These are phyloP conservation scores for Sebastes diaconus DNA, from an alignment of 2,797 vertebrate genomes.

Conservation along the genomic window DNA sequence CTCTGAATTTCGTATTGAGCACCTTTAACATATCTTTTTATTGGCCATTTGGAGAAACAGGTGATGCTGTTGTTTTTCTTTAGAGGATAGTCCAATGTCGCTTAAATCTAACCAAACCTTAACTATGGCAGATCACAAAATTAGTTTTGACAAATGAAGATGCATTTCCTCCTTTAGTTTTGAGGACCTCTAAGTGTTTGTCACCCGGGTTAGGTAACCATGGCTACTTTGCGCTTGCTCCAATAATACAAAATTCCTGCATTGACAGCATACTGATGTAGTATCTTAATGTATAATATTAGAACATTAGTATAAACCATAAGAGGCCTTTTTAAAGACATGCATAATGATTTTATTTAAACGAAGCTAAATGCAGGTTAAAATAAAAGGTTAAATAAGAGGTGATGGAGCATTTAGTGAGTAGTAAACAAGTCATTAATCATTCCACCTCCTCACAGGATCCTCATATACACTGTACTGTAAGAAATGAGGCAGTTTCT, in stretches of 20 bases:
- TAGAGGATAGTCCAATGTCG: too few species aligned
- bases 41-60: too few species aligned
- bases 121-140: too few species aligned
- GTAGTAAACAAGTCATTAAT: conserved; percentile 71
- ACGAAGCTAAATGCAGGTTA: conserved; percentile 32
- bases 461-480: conserved; percentile 20
- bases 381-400: conserved; percentile 57
- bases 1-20: too few species aligned
- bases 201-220: too few species aligned
- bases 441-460: conserved; percentile 36
- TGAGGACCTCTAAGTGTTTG: too few species aligned
- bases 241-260: neutral
- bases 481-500: conserved; percentile 3
- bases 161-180: too few species aligned
- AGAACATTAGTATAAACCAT: neutral
- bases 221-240: neutral
- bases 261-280: neutral
- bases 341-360: conserved; percentile 33
- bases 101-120: too few species aligned
- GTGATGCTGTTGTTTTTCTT: too few species aligned
- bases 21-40: too few species aligned
- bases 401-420: conserved; percentile 52
- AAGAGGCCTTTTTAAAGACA: neutral
- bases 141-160: too few species aligned
- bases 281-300: neutral